These are phyloP conservation scores for Phyllotreta striolata DNA, from an alignment of 2,888 invertebrate genomes.

Conservation along the genomic window DNA sequence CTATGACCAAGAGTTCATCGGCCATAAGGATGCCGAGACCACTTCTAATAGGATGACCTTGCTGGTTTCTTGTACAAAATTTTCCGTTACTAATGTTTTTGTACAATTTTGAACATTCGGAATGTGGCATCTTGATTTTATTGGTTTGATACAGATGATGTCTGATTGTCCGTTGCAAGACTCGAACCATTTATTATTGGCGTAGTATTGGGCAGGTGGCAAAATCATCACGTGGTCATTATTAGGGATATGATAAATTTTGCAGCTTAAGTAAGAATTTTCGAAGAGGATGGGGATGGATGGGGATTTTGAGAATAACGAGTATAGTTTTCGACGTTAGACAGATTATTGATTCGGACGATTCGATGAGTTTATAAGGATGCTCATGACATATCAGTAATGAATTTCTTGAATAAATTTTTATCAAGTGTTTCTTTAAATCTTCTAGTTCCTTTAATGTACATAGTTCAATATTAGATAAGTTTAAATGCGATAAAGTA, in stretches of 20 bases:
- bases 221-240: slow-evolving; percentile 5
- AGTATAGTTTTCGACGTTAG: background rate
- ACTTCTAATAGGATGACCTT: slow-evolving; percentile 5
- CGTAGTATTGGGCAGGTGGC: slow-evolving; percentile 8
- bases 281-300: background rate
- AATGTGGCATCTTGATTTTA: slow-evolving; percentile 7
- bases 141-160: background rate
- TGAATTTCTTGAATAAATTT: background rate
- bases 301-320: slow-evolving; percentile 4
- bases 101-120: slow-evolving; percentile 15
- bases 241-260: slow-evolving; percentile 14
- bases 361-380: too few relatives aligned
- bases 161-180: background rate
- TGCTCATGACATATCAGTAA: too few relatives aligned
- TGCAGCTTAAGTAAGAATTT: background rate
- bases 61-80: slow-evolving; percentile 8
- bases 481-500: background rate
- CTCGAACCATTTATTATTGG: slow-evolving; percentile 15
- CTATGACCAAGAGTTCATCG: too few relatives aligned
- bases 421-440: background rate
- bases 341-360: too few relatives aligned
- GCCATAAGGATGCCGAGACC: too few relatives aligned
- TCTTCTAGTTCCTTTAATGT: background rate
- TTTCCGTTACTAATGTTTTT: background rate
- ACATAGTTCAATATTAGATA: slow-evolving; percentile 12